Conservation (phyloP, 2,113 vertebrate genomes). For the Prunella himalayana region DNA sequence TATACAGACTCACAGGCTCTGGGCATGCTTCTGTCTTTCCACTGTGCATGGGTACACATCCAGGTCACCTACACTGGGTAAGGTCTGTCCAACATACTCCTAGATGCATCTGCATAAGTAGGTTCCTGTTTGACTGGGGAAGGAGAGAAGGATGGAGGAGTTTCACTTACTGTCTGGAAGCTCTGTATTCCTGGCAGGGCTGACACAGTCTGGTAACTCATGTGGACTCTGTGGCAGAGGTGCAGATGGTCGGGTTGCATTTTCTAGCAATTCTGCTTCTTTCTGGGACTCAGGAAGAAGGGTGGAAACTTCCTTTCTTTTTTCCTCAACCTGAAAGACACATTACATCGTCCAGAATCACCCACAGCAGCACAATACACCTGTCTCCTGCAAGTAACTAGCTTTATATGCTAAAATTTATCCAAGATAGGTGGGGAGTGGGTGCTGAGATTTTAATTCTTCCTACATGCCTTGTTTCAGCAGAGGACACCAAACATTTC, state of each 20-base stretch:
- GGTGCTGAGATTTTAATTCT: neutral
- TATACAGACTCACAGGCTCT: neutral
- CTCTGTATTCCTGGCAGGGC: constrained; percentile 28
- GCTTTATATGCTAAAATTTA: neutral
- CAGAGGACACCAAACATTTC: neutral
- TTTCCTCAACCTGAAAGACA: constrained; percentile 28
- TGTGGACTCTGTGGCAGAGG: neutral
- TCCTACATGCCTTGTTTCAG: neutral
- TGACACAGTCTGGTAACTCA: constrained; percentile 53
- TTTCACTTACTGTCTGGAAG: constrained; percentile 57
- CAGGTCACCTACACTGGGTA: neutral
- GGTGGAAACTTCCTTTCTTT: neutral
- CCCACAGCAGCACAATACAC: neutral
- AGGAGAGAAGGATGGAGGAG: neutral
- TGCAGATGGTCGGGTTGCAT: neutral
- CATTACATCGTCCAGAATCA: neutral
- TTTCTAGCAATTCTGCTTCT: neutral
- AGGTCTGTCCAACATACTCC: neutral
- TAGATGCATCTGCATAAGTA: neutral
- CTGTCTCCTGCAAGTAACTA: neutral
- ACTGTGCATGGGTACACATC: neutral
- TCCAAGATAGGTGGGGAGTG: neutral
- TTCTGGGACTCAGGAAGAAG: neutral
- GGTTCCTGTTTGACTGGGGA: neutral
- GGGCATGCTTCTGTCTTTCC: neutral